phyloP scores from a whole-genome alignment of 2,888 invertebrate genomes.

The Fabriciana adippe region DNA sequence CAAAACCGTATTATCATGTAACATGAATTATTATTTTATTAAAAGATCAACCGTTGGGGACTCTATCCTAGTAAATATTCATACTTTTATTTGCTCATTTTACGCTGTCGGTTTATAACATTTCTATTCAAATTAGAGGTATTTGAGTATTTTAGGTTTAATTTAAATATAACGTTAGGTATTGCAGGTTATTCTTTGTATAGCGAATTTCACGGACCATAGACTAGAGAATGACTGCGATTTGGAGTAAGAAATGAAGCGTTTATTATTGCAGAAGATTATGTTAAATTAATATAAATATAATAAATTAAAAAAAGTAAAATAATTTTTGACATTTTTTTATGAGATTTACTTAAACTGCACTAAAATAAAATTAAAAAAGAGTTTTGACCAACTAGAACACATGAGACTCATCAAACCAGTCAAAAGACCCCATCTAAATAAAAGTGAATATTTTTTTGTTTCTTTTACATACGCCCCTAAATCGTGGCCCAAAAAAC shows the following conservation, averaged over 20 bases:
- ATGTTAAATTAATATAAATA: not conserved
- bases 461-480: no score
- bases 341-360: no score
- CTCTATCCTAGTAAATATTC: not conserved
- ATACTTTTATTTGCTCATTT: conserved; percentile 1
- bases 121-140: conserved; percentile 13
- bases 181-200: conserved; percentile 10
- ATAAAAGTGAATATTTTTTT: no score
- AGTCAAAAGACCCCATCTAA: no score
- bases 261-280: not conserved
- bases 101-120: not conserved
- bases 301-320: no score
- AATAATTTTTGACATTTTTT: no score
- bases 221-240: conserved; percentile 1
- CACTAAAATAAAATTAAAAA: no score
- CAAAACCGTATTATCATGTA: no score
- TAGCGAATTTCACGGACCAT: conserved; percentile 11
- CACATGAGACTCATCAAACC: no score
- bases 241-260: not conserved
- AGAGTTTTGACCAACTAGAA: no score
- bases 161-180: conserved; percentile 4
- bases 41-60: not conserved
- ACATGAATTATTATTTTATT: not conserved
- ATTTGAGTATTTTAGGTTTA: conserved; percentile 8
- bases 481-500: no score